Conservation (phyloP, 2,888 invertebrate genomes). For the Eristalinus sepulchralis region DNA sequence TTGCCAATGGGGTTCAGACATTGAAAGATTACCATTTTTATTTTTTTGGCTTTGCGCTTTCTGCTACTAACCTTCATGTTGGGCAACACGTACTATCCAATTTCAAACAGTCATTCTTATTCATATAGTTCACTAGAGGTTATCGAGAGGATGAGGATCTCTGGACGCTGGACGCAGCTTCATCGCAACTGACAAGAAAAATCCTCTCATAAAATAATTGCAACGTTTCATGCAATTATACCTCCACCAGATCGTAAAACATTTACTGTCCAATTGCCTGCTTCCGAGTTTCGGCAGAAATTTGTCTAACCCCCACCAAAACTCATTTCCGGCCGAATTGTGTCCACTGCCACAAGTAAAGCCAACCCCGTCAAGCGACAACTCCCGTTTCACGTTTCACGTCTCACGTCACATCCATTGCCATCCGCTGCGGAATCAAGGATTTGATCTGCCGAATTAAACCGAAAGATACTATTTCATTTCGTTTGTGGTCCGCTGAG, state of each 20-base stretch:
- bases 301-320: neutral
- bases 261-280: neutral
- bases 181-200: neutral
- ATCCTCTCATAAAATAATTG: neutral
- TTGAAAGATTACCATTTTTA: too few relatives aligned
- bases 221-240: neutral
- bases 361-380: neutral
- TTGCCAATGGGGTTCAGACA: too few relatives aligned
- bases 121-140: too few relatives aligned
- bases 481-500: conserved; percentile 46
- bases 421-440: conserved; percentile 5
- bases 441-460: conserved; percentile 40
- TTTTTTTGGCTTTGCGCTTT: too few relatives aligned
- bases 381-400: neutral
- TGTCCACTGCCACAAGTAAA: neutral
- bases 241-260: conserved; percentile 20
- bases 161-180: too few relatives aligned
- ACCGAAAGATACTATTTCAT: conserved; percentile 45
- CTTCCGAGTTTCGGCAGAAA: neutral
- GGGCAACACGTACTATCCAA: too few relatives aligned
- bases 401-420: neutral
- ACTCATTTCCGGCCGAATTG: neutral
- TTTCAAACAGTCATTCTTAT: too few relatives aligned
- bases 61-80: too few relatives aligned
- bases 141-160: too few relatives aligned